Base-by-base conservation (phyloP, 2,797 vertebrate species). In the Rhinella marina region DNA sequence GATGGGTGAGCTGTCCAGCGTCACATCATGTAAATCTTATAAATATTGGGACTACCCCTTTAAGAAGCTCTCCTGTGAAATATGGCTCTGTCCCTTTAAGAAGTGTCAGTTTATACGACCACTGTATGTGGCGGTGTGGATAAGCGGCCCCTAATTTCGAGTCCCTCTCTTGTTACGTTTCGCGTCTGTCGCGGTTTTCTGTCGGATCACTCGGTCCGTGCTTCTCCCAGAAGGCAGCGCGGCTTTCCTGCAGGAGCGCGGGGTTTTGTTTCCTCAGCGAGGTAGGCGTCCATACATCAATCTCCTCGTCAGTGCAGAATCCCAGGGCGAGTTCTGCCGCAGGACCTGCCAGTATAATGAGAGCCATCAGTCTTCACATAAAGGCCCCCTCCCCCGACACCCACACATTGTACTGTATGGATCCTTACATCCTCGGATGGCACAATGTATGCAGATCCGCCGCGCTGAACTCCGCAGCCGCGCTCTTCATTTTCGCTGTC, bases 281-380 rank as follows among this genome's bases (percentile, higher is more conserved):
- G 72, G 87, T 88, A 27, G 87, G 87, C 87, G 87, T 88, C 83
- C 21, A 19, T 25, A 10, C 82, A 56, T 88, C 82, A 88, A 32
- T 88, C 87, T 73, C 6, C 6, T 62, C 70, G 56, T 29, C 66
- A 56, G 82, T 19, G 25, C 54, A 85, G 54, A 77, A 77, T 32
- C 27, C 84, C 14, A 52, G 21, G 88, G 84, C 61, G 81, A 68
- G 70, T 68, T 86, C 7, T 82, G 80, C 70, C 19, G 50, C 52
- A 81, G 82, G 88, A 82, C 88, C 79, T 78, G 88, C 50, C 79
- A 89, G 6, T 86, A 50, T 89, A 77, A 82, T 41, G 29, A 86
- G 83, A 88, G 9, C 54, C 83, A 68, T 89, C 84, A 89, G 79
- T 86, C 84, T 68, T 68, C 5, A 64, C 27, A 73, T 68, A 77